Percentiles rank a stretch among this genome's conserved stretches.
phyloP scores from a whole-genome alignment of 2,888 invertebrate genomes.

The Eristalinus sepulchralis region DNA sequence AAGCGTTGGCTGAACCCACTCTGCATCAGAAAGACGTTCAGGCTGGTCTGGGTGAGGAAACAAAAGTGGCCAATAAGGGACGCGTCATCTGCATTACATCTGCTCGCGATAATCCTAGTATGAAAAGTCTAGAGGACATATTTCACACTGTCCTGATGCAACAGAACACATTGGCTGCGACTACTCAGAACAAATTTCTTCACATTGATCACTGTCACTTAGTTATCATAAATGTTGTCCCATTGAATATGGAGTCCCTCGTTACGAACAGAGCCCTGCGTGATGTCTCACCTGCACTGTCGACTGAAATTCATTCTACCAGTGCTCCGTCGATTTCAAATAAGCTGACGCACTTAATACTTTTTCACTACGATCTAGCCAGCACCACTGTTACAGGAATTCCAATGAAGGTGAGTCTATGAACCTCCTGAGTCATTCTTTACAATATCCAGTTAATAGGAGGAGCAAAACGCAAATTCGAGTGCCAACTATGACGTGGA shows the following conservation, averaged over 20 bases:
- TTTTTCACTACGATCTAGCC: slow-evolving; percentile 94
- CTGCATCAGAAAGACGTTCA: slow-evolving; percentile 56
- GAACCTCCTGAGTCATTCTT: neutral
- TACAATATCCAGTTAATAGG: slow-evolving; percentile 80
- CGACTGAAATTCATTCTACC: slow-evolving; percentile 91
- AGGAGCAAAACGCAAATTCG: slow-evolving; percentile 98
- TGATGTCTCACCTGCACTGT: slow-evolving; percentile 88
- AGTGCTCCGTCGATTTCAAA: slow-evolving; percentile 88
- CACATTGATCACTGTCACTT: slow-evolving; percentile 94
- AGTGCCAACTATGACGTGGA: slow-evolving; percentile 99
- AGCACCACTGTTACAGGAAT: slow-evolving; percentile 99
- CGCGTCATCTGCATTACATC: slow-evolving; percentile 95
- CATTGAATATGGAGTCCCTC: slow-evolving; percentile 89
- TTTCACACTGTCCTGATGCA: slow-evolving; percentile 90
- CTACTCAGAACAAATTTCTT: slow-evolving; percentile 84
- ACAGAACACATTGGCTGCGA: slow-evolving; percentile 88
- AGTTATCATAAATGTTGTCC: slow-evolving; percentile 93
- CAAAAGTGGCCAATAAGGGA: slow-evolving; percentile 82
- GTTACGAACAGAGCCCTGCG: slow-evolving; percentile 87
- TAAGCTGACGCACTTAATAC: slow-evolving; percentile 88
- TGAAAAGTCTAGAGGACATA: slow-evolving; percentile 92
- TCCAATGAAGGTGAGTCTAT: slow-evolving; percentile 92
- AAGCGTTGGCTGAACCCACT: slow-evolving; percentile 84
- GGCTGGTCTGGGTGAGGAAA: slow-evolving; percentile 31
- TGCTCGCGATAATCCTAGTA: slow-evolving; percentile 92